phyloP scores from a whole-genome alignment of 2,113 vertebrate genomes.

The Galbula dea region DNA sequence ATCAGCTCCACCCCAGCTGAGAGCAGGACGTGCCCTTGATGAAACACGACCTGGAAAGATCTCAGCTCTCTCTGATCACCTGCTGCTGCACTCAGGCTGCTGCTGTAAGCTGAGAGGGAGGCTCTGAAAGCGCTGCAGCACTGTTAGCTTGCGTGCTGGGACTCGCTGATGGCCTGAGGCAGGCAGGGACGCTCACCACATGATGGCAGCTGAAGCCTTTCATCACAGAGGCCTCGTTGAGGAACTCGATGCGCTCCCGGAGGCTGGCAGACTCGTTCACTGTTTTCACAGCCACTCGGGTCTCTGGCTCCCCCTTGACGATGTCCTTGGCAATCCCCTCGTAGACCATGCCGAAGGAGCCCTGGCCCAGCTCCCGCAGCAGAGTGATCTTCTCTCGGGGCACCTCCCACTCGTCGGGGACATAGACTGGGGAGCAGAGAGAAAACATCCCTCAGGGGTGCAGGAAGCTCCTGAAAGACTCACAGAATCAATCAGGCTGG shows the following conservation, averaged over 20 bases:
- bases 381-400: constrained; percentile 89
- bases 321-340: constrained; percentile 93
- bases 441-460: too few relatives aligned
- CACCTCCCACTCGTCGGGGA: constrained; percentile 97
- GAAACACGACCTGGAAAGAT: rapidly evolving
- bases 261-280: constrained; percentile 94
- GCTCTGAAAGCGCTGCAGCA: neutral
- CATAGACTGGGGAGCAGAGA: constrained; percentile 78
- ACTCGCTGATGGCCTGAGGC: neutral
- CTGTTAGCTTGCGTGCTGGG: neutral
- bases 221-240: constrained; percentile 98
- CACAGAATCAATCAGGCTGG: too few relatives aligned
- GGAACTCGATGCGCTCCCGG: constrained; percentile 94
- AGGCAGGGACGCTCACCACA: constrained; percentile 78
- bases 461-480: too few relatives aligned
- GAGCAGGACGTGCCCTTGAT: neutral
- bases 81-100: neutral
- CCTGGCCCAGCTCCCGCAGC: constrained; percentile 91
- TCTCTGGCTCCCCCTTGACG: constrained; percentile 89
- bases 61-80: neutral
- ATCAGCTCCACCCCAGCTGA: neutral
- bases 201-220: constrained; percentile 98
- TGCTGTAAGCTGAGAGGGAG: rapidly evolving
- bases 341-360: constrained; percentile 98
- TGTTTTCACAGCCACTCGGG: constrained; percentile 90